These are phyloP conservation scores for Diacarnus erythraeanus DNA, from an alignment of 37 sponge, comb jelly and placozoan species.

Conservation along the genomic window DNA sequence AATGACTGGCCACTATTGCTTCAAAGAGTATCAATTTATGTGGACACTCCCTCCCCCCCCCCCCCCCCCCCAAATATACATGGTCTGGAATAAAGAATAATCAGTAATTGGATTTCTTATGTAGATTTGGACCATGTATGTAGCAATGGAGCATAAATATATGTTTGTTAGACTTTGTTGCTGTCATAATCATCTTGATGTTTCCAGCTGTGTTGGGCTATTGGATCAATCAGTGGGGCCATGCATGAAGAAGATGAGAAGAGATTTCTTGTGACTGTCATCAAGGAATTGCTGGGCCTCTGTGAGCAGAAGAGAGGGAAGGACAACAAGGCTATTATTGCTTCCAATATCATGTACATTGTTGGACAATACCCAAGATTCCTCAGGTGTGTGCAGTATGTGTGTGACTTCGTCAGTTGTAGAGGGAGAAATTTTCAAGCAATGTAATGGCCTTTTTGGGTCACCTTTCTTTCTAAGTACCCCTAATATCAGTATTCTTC, in stretches of 20 bases:
- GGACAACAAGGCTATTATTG: conserved; percentile 99
- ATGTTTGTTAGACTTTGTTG: background rate
- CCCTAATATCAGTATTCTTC: too few relatives aligned
- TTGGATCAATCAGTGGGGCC: conserved; percentile 99
- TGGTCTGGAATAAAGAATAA: too few relatives aligned
- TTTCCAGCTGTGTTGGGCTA: conserved; percentile 98
- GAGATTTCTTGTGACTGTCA: conserved; percentile 96
- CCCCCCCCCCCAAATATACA: too few relatives aligned
- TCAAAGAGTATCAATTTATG: too few relatives aligned
- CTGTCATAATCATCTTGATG: background rate
- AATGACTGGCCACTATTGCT: too few relatives aligned
- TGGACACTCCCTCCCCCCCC: too few relatives aligned
- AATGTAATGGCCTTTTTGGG: background rate
- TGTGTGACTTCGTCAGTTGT: background rate
- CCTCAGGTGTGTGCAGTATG: conserved; percentile 48
- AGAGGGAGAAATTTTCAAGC: background rate
- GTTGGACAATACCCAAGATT: conserved; percentile 99
- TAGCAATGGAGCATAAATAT: too few relatives aligned
- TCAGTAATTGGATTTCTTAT: too few relatives aligned
- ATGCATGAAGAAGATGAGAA: conserved; percentile 99
- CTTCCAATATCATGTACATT: conserved; percentile 99
- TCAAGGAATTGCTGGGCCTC: conserved; percentile 94
- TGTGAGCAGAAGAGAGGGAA: conserved; percentile 97
- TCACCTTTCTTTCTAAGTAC: background rate
- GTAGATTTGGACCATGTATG: too few relatives aligned